Base-by-base conservation (phyloP, 2,888 invertebrate species). In the Aphodius granarius region DNA sequence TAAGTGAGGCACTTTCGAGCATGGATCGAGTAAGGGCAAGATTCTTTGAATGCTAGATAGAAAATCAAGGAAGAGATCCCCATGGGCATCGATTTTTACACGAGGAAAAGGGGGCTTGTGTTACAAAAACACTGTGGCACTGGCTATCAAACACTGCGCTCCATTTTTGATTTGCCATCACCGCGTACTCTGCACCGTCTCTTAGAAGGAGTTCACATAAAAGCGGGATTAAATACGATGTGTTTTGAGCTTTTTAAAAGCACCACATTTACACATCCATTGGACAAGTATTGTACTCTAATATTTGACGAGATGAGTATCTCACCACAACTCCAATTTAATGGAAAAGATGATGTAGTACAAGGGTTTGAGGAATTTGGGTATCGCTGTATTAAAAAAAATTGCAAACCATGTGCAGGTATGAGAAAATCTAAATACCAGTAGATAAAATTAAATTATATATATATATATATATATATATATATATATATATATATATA, bases 71-170 rank as follows among this genome's bases (percentile, higher is more conserved):
- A 64, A 64, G 15, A 15, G 16, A 17, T 17, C 64, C 64, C 64
- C n/a, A 64, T 17, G 64, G 64, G 16, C 64, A 64, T 64, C 64
- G 64, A 17, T 64, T 17, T 64, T 17, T 17, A 64, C 16, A 17
- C 5, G 64, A 64, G 5, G 64, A 64, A 4, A 64, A 64, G 23
- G 19, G 72, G 74, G 4, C 17, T 78, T n/a, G 23, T 74, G n/a
- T 43, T 78, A 17, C 21, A 65, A 13, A 76, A 74, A 20, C 78
- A 74, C 19, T 72, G 72, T 70, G 74, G 74, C 63, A 78, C 70
- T 68, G 78, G 74, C 6, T 78, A 78, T 66, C 9, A n/a, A n/a
- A n/a, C n/a, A n/a, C n/a, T n/a, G n/a, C n/a, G n/a, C 74, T 78
- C 0, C 76, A 76, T 71, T 64, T n/a, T n/a, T n/a, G n/a, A n/a